Evolutionary conservation across 2,888 invertebrate species (phyloP), one percentile per base, ranked within the genome.

Genomic region (Ditula angustiorana): DNA sequence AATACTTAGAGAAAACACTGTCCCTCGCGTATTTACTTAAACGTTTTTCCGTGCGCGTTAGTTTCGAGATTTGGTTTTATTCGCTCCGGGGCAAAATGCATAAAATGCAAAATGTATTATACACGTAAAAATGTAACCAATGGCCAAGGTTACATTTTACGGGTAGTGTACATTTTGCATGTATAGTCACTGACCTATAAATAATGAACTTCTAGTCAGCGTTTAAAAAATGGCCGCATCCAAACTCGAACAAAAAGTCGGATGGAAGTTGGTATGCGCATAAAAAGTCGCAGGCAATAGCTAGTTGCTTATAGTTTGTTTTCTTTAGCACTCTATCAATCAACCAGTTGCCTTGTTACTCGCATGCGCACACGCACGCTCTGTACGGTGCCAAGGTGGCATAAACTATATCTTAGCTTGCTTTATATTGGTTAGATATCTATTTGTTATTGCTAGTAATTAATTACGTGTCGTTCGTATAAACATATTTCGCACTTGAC

Each of bases 401-500:
- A n/a, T n/a, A 13, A 35, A 13, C 19, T 41, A 19, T 8, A 10
- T 19, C 19, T 41, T 37, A 44, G 46, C n/a, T n/a, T 24, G 46
- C n/a, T 46, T 24, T 1, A 23, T 46, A 23, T 23, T n/a, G 46
- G 8, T 41, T 41, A n/a, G n/a, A n/a, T n/a, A 24, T 37, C 37
- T 46, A 24, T 46, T 46, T n/a, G n/a, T n/a, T 24, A 46, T 46
- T 30, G n/a, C 8, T 21, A 5, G 5, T 30, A n/a, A 57, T 21
- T 44, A 57, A 57, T 46, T 23, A 46, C 30, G 46, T 46, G 56
- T 44, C 21, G 21, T 21, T 57, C 16, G 33, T 23, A 24, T 16
- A 24, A 33, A 47, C 7, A 35, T 24, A 47, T 35, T 47, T 47
- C 35, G 58, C 47, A 58, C 47, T 58, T 58, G 58, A 58, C 58